Base-by-base conservation (phyloP, 1,140 invertebrate species). In the Platyscapa corneri region DNA sequence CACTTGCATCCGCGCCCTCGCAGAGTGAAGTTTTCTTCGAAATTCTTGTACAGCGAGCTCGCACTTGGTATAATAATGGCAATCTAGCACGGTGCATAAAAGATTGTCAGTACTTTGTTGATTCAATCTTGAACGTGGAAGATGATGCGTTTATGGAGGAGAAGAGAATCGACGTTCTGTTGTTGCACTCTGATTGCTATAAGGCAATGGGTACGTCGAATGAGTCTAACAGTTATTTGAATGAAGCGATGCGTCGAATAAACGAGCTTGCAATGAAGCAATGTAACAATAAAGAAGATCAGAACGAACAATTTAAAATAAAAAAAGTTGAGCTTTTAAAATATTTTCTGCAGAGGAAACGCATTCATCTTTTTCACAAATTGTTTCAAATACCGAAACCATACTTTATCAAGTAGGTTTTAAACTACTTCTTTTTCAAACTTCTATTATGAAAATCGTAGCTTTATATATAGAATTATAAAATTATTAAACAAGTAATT, bases 151-250 rank as follows among this genome's bases (percentile, higher is more conserved):
- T 72, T 12, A 83, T 84, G 7, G 83, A 84, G 14, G 88, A 92
- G 64, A 87, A 83, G 64, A 89, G 88, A 81, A 88, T 90, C 10
- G 88, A 90, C 42, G 90, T 88, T 78, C 53, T 88, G 39, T 64
- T 89, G 14, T 56, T 93, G 34, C 88, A 89, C 70, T 86, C 76
- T 14, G 89, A 93, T 60, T 89, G 90, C 42, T 83, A 84, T 30
- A 91, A 90, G 42, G 32, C 8, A 18, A 27, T n/a, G 0, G 79
- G 87, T 7, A 81, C 88, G 60, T 84, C 88, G 16, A 83, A 86
- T 83, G 83, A 82, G 34, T 16, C 83, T 0, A 78, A 78, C 32
- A 32, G 20, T 16, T 42, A 34, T 12, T 18, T 90, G 10, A 90
- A 89, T 37, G 87, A 88, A 56, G 89, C 87, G 1, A 89, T 90